Percentiles rank a stretch among this genome's conserved stretches.
These are phyloP conservation scores for Prochilodus magdalenae DNA, from an alignment of 2,113 vertebrate species.

Conservation along the genomic window DNA sequence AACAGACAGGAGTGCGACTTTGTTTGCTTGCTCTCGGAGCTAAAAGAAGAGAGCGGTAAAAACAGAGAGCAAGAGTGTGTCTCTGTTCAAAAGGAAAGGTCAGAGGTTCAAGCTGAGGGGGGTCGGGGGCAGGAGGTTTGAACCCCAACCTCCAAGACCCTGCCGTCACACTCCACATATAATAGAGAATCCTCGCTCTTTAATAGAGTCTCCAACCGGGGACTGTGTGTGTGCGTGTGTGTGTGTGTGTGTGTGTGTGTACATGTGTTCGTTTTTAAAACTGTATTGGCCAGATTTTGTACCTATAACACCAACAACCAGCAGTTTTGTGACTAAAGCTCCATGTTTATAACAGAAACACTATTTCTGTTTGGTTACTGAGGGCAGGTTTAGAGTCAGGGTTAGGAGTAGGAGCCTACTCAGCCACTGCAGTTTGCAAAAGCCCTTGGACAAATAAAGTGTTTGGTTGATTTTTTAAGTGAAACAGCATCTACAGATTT, in stretches of 20 bases:
- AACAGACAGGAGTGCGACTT: slow-evolving; percentile 37
- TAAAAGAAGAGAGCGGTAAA: slow-evolving; percentile 50
- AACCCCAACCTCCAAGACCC: slow-evolving; percentile 1
- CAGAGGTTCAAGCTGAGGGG: slow-evolving; percentile 65
- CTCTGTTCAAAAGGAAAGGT: slow-evolving; percentile 57
- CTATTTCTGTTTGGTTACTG: too few relatives aligned
- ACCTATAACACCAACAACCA: too few relatives aligned
- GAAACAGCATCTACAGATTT: too few relatives aligned
- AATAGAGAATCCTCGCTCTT: slow-evolving; percentile 5
- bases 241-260: slow-evolving; percentile 13
- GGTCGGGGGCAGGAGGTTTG: slow-evolving; percentile 57
- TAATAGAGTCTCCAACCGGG: slow-evolving; percentile 28
- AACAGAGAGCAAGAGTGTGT: slow-evolving; percentile 18
- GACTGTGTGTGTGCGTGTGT: slow-evolving; percentile 24
- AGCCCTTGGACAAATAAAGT: too few relatives aligned
- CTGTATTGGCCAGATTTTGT: too few relatives aligned
- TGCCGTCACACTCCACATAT: slow-evolving; percentile 20
- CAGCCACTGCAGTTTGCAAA: too few relatives aligned
- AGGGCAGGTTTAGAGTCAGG: too few relatives aligned
- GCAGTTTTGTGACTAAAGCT: too few relatives aligned
- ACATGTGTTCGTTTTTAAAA: not conserved
- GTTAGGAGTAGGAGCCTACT: too few relatives aligned
- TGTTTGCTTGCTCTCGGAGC: slow-evolving; percentile 53
- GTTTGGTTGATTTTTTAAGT: too few relatives aligned
- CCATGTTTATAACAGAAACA: too few relatives aligned